phyloP scores from a whole-genome alignment of 2,888 invertebrate species.

The Smittia aterrima region DNA sequence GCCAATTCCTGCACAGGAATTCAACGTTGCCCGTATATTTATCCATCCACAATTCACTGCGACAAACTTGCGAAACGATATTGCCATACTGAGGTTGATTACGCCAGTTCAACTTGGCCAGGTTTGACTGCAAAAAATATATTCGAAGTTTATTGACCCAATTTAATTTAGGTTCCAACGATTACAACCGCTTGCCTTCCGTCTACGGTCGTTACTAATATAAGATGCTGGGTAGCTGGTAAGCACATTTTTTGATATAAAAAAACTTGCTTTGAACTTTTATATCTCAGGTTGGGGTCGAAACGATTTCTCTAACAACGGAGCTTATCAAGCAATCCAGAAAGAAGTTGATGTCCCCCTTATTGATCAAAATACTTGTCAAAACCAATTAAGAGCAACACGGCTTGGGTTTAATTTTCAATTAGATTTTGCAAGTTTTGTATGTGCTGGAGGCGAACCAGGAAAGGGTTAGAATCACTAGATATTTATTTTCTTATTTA shows the following conservation, averaged over 20 bases:
- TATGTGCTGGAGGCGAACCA: constrained; percentile 76
- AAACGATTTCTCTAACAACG: constrained; percentile 66
- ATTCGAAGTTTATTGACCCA: too few species aligned
- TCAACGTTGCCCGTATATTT: constrained; percentile 59
- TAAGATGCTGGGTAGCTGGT: background rate
- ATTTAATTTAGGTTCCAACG: constrained; percentile 51
- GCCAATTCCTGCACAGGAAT: constrained; percentile 64
- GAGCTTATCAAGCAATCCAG: constrained; percentile 63
- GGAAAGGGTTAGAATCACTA: constrained; percentile 66
- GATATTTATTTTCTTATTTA: background rate
- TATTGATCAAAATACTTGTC: constrained; percentile 64
- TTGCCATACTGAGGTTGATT: constrained; percentile 72
- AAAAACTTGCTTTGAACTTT: background rate
- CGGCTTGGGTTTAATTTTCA: constrained; percentile 64
- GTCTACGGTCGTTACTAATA: constrained; percentile 46
- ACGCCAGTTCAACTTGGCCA: constrained; percentile 58
- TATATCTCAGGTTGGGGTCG: constrained; percentile 81
- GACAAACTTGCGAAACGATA: constrained; percentile 73
- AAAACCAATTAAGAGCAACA: constrained; percentile 62
- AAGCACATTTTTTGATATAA: background rate
- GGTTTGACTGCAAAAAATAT: too few species aligned
- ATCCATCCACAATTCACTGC: constrained; percentile 67
- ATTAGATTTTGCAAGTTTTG: constrained; percentile 65
- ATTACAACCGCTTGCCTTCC: constrained; percentile 65
- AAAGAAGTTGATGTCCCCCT: constrained; percentile 76